A percentile compares a stretch with the other conserved stretches of the same genome.
These are phyloP conservation scores for Nomada ferruginata DNA, from an alignment of 2,888 invertebrate genomes.

Conservation along the genomic window DNA sequence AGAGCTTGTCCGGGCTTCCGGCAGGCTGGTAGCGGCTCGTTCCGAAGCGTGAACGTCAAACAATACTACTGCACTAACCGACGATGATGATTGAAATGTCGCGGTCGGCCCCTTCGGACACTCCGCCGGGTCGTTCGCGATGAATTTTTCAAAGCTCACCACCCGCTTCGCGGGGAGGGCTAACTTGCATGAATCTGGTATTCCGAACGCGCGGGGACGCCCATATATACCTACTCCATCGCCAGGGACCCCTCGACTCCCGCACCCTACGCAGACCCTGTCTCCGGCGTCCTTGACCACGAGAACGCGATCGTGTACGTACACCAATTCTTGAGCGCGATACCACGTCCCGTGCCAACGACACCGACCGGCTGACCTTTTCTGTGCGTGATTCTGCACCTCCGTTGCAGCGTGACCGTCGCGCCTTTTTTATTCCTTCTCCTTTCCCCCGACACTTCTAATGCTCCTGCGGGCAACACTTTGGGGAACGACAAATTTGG, in stretches of 20 bases:
- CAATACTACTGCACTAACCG: slow-evolving; percentile 53
- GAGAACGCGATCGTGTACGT: slow-evolving; percentile 44
- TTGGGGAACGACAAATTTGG: too few species aligned
- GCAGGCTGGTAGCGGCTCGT: background rate
- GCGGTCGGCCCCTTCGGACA: slow-evolving; percentile 17
- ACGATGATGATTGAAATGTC: slow-evolving; percentile 40
- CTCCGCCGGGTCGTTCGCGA: slow-evolving; percentile 36
- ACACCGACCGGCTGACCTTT: slow-evolving; percentile 9
- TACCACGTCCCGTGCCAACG: slow-evolving; percentile 25
- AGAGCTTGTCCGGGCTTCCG: slow-evolving; percentile 8
- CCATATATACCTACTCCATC: slow-evolving; percentile 81
- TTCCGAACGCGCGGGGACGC: slow-evolving; percentile 82
- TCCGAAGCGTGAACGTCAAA: slow-evolving; percentile 38
- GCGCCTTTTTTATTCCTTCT: background rate
- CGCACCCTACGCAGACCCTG: slow-evolving; percentile 67
- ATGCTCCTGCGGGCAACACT: too few species aligned
- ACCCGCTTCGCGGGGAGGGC: slow-evolving; percentile 75
- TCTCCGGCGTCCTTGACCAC: slow-evolving; percentile 70
- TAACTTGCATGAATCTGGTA: slow-evolving; percentile 81
- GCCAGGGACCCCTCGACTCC: slow-evolving; percentile 69
- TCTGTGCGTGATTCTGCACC: slow-evolving; percentile 37
- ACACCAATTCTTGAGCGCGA: slow-evolving; percentile 36
- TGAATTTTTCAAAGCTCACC: slow-evolving; percentile 68
- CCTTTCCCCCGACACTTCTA: background rate
- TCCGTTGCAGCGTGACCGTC: background rate